Percentiles rank a stretch among this genome's conserved stretches.
Evolutionary conservation across 2,797 vertebrate genomes (phyloP).

Genomic region (Fundulus diaphanus): DNA sequence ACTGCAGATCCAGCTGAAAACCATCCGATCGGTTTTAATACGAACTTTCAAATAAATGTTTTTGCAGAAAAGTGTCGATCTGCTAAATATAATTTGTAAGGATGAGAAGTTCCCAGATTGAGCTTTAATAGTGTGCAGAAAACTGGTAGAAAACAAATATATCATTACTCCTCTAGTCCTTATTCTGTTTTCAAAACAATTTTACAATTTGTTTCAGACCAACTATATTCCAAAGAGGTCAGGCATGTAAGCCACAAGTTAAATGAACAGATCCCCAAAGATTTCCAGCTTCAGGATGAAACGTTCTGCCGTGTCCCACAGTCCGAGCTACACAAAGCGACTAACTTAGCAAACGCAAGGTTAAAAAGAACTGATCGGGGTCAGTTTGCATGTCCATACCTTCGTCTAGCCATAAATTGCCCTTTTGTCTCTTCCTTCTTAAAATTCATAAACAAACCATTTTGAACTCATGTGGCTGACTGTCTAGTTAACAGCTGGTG

Average conservation of each 20-base stretch:
- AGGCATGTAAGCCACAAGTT: neutral
- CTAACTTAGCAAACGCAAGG: neutral
- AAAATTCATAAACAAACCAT: too few species aligned
- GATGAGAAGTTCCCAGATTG: neutral
- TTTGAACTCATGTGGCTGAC: too few species aligned
- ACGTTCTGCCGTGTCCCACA: neutral
- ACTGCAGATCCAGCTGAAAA: neutral
- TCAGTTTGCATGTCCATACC: neutral
- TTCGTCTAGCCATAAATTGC: neutral
- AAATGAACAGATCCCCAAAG: constrained; percentile 1
- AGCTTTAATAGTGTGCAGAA: neutral
- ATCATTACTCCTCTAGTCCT: neutral
- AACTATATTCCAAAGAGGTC: neutral
- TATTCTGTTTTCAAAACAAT: too few species aligned
- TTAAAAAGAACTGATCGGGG: neutral
- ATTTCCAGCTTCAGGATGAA: constrained; percentile 5
- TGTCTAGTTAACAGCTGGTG: too few species aligned
- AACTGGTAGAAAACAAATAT: neutral
- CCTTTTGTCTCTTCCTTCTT: neutral
- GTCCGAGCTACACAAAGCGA: neutral
- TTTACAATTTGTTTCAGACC: too few species aligned
- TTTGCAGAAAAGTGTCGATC: neutral
- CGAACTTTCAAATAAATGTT: neutral
- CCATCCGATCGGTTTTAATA: neutral
- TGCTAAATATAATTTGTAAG: neutral